These are phyloP conservation scores for Cheirogaleus medius DNA, from an alignment of 2,113 vertebrate species.

Conservation along the genomic window DNA sequence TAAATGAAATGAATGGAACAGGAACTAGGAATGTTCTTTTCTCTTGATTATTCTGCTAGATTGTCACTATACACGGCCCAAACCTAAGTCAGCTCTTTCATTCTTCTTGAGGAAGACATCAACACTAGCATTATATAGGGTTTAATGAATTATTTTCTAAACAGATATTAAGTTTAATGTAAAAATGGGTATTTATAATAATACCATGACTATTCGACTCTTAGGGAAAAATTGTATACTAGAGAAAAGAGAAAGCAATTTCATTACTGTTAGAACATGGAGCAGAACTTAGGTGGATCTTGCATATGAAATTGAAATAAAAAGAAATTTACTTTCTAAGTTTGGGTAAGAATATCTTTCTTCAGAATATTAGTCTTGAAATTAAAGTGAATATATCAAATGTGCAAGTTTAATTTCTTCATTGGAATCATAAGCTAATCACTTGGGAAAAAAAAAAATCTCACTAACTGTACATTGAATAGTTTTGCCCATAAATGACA, in stretches of 20 bases:
- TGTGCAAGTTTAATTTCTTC: neutral
- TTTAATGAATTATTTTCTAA: neutral
- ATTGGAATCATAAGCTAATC: neutral
- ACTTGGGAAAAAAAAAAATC: neutral
- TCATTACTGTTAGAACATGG: neutral
- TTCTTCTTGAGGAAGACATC: neutral
- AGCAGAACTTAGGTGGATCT: neutral
- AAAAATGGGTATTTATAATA: neutral
- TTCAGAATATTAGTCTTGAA: conserved; percentile 8
- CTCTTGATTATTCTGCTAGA: neutral
- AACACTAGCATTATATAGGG: neutral
- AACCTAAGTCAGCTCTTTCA: neutral
- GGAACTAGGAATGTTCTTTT: neutral
- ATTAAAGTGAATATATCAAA: conserved; percentile 20
- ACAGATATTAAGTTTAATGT: neutral
- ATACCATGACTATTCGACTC: neutral
- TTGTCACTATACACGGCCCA: neutral
- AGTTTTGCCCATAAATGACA: neutral
- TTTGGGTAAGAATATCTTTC: neutral
- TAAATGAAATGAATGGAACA: neutral
- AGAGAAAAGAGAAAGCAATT: neutral
- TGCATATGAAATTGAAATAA: neutral
- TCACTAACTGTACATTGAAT: neutral
- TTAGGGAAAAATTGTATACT: neutral
- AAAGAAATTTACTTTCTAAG: neutral